Evolutionary conservation across 2,797 vertebrate species (phyloP).

Genomic region (Tragelaphus oryx): DNA sequence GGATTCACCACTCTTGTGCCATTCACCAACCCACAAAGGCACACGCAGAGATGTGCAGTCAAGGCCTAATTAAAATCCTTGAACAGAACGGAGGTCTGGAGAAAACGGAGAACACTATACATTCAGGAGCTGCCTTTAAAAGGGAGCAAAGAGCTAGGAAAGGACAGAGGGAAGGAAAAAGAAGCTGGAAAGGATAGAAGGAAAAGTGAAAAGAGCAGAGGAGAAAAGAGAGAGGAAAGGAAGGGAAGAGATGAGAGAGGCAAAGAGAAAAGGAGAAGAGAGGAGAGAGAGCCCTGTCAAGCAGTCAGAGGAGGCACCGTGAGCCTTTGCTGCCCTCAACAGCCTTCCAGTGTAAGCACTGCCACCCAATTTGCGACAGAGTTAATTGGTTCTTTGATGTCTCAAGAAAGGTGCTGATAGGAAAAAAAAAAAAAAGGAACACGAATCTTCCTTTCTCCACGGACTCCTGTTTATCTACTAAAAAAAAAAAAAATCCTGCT

Average conservation of each 20-base stretch:
- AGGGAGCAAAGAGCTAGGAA: not conserved
- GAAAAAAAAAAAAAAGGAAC: constrained; percentile 76
- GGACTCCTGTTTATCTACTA: constrained; percentile 82
- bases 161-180: not conserved
- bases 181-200: constrained; percentile 32
- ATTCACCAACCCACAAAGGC: constrained; percentile 87
- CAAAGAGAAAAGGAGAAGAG: not conserved
- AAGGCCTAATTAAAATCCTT: constrained; percentile 91
- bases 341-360: constrained; percentile 90
- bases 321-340: constrained; percentile 88
- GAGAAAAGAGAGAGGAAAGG: not conserved
- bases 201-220: constrained; percentile 32
- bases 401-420: constrained; percentile 88
- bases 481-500: constrained; percentile 50
- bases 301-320: constrained; percentile 80
- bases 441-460: constrained; percentile 79
- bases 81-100: constrained; percentile 81
- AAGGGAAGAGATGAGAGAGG: not conserved
- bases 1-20: constrained; percentile 83
- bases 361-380: constrained; percentile 90
- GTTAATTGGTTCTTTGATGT: constrained; percentile 99
- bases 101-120: constrained; percentile 74
- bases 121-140: constrained; percentile 80
- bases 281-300: constrained; percentile 77
- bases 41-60: constrained; percentile 82